Percentiles rank a stretch among this genome's conserved stretches.
phyloP scores from a whole-genome alignment of 2,888 invertebrate genomes.

The Lobophora halterata region DNA sequence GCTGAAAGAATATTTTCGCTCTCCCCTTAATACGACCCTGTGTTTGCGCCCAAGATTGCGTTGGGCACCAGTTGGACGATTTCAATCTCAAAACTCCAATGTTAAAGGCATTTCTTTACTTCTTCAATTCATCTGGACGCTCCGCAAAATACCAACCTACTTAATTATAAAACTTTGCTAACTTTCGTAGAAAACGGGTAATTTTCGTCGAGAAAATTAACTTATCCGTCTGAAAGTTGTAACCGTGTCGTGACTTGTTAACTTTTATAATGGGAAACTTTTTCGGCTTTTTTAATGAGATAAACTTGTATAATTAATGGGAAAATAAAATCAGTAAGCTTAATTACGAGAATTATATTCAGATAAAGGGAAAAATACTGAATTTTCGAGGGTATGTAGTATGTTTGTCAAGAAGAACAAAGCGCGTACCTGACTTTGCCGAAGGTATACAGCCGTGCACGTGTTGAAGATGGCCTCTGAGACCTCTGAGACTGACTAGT shows the following conservation, averaged over 20 bases:
- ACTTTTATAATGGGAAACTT: neutral
- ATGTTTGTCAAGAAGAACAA: too few species aligned
- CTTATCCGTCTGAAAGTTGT: neutral
- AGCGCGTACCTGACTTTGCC: too few species aligned
- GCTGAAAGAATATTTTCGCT: too few species aligned
- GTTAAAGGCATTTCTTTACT: conserved; percentile 14
- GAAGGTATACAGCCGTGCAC: too few species aligned
- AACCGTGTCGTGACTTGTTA: neutral
- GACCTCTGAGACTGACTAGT: too few species aligned
- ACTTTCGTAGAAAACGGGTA: conserved; percentile 11
- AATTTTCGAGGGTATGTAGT: too few species aligned
- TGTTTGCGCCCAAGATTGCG: neutral
- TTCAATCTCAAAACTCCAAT: conserved; percentile 12
- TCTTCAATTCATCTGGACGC: conserved; percentile 6
- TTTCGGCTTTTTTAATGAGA: too few species aligned
- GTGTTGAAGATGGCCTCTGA: too few species aligned
- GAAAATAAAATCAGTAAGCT: too few species aligned
- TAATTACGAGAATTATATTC: too few species aligned
- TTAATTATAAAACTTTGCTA: conserved; percentile 26
- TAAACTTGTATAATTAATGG: too few species aligned
- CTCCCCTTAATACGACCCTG: neutral
- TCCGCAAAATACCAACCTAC: conserved; percentile 18
- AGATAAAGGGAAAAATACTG: too few species aligned
- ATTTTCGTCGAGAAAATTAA: neutral
- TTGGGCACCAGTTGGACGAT: conserved; percentile 4